phyloP scores from a whole-genome alignment of 2,113 vertebrate genomes.

The Illadopsis cleaveri region DNA sequence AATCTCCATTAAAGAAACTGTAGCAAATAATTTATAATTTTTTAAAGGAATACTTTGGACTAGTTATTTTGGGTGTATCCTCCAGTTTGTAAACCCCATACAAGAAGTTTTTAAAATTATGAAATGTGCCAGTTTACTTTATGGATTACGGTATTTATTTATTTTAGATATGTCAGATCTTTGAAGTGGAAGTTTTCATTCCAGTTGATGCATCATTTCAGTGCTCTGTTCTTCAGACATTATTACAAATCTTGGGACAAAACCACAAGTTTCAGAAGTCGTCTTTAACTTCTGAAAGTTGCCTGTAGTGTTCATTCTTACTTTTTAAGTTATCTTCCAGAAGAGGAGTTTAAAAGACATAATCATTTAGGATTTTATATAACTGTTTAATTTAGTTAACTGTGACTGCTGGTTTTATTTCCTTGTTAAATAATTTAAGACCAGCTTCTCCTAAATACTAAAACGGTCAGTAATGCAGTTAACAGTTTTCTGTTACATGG shows the following conservation, averaged over 20 bases:
- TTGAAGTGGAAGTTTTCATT: not conserved
- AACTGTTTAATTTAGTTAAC: not conserved
- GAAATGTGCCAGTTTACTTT: not conserved
- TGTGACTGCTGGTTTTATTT: not conserved
- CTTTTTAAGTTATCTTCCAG: not conserved
- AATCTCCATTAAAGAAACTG: conserved; percentile 87
- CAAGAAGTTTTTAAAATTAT: not conserved
- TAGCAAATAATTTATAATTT: conserved; percentile 80
- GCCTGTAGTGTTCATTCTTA: not conserved
- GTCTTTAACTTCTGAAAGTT: not conserved
- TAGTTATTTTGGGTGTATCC: not conserved
- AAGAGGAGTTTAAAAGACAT: not conserved
- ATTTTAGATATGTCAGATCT: not conserved
- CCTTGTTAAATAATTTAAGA: not conserved
- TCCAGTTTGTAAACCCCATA: not conserved
- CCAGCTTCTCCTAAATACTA: not conserved
- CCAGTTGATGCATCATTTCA: not conserved
- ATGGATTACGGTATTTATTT: conserved; percentile 20
- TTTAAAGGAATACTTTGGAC: not conserved
- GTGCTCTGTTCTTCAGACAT: not conserved
- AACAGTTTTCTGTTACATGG: not conserved
- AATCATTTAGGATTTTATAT: not conserved
- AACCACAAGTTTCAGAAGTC: not conserved
- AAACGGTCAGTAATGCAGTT: not conserved
- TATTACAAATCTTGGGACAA: not conserved